A percentile compares a stretch with the other conserved stretches of the same genome.
Evolutionary conservation across 2,797 vertebrate species (phyloP).

Genomic region (Leuciscus waleckii): DNA sequence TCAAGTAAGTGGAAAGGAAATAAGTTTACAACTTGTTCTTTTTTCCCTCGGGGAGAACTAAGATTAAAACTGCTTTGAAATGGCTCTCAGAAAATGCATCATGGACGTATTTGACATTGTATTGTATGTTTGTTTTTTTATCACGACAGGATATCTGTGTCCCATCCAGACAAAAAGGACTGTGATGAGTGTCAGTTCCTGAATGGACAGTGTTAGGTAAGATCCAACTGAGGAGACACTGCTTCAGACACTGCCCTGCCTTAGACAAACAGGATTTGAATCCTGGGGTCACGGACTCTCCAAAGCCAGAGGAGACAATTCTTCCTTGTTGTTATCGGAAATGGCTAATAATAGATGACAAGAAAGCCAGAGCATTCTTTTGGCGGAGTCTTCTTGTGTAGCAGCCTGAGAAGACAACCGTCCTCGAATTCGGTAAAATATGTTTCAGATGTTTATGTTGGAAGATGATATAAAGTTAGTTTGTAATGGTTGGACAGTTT

Average conservation of each 20-base stretch:
- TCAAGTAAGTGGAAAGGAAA: slow-evolving; percentile 3
- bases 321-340: slow-evolving; percentile 83
- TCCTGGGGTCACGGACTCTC: slow-evolving; percentile 79
- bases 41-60: not conserved
- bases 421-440: slow-evolving; percentile 66
- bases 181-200: slow-evolving; percentile 70
- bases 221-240: slow-evolving; percentile 73
- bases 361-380: slow-evolving; percentile 75
- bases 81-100: not conserved
- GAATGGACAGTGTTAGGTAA: slow-evolving; percentile 60
- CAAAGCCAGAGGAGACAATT: slow-evolving; percentile 82
- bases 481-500: not conserved
- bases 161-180: slow-evolving; percentile 72
- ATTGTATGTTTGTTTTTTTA: slow-evolving; percentile 36
- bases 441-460: slow-evolving; percentile 7
- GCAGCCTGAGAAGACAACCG: slow-evolving; percentile 74
- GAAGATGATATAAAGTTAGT: not conserved
- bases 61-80: slow-evolving; percentile 16
- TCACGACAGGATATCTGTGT: slow-evolving; percentile 67
- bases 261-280: slow-evolving; percentile 84
- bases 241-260: slow-evolving; percentile 76
- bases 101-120: slow-evolving; percentile 31
- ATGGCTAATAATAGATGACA: slow-evolving; percentile 83
- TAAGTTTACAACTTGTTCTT: not conserved
- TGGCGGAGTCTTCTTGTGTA: slow-evolving; percentile 52